These are phyloP conservation scores for Aporophyla nigra DNA, from an alignment of 2,888 invertebrate genomes.

Conservation along the genomic window DNA sequence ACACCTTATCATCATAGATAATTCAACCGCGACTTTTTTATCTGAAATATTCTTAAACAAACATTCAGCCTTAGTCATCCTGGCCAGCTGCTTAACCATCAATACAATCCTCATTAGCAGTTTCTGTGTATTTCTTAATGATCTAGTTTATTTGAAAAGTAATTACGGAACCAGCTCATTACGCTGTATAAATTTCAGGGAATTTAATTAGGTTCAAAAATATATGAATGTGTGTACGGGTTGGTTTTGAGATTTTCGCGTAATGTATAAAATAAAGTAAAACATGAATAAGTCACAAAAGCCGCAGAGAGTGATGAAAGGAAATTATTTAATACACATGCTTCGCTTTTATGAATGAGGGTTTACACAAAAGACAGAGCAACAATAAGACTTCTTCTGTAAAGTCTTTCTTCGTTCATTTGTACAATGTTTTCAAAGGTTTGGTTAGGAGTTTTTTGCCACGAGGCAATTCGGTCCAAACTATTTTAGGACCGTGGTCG, in stretches of 20 bases:
- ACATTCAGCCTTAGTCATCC: constrained; percentile 46
- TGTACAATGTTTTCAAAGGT: constrained; percentile 65
- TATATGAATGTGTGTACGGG: constrained; percentile 14
- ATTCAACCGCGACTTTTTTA: constrained; percentile 44
- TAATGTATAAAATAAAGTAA: constrained; percentile 27
- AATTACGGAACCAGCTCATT: constrained; percentile 34
- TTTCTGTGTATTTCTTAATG: constrained; percentile 48
- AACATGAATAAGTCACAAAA: constrained; percentile 33
- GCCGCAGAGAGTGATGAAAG: constrained; percentile 31
- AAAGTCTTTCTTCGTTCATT: constrained; percentile 65
- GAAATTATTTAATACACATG: constrained; percentile 53
- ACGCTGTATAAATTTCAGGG: constrained; percentile 24
- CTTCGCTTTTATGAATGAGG: constrained; percentile 70
- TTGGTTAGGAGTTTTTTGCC: constrained; percentile 65
- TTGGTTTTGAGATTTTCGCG: constrained; percentile 46
- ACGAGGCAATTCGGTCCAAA: constrained; percentile 61
- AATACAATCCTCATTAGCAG: constrained; percentile 36
- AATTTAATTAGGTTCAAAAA: constrained; percentile 28
- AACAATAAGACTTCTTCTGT: constrained; percentile 72
- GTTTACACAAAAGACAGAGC: constrained; percentile 65
- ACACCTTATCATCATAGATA: constrained; percentile 65
- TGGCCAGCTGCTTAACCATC: constrained; percentile 21
- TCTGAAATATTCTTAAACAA: constrained; percentile 50
- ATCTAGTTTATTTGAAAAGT: constrained; percentile 32
- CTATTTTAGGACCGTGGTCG: constrained; percentile 71